Evolutionary conservation across 2,797 vertebrate species (phyloP), one percentile per base, ranked within the genome.

Genomic region (Austrolebias charrua): DNA sequence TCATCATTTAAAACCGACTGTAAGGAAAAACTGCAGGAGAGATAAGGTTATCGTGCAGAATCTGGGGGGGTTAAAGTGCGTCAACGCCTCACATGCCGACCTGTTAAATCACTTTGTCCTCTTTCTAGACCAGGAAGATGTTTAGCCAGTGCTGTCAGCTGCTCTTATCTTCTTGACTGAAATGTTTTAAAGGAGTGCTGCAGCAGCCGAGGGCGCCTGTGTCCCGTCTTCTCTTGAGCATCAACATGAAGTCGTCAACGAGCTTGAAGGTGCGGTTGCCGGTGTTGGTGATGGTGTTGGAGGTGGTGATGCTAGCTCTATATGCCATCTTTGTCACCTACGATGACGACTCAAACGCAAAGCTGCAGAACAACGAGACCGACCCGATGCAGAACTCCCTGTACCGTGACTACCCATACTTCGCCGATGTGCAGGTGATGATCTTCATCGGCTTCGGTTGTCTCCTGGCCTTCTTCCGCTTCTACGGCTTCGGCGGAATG

Each of bases 381-480:
- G 80, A 6, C 15, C 76, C 70, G 0, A 86, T 88, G 81, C 84
- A 87, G 0, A 89, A 90, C 69, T 77, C 79, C 2, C 6, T 93
- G 64, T 89, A 91, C 35, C 14, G 66, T 5, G 89, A 87, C 78
- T 95, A 94, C 54, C 92, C 93, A 3, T 76, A 88, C 78, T 94
- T 95, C 66, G 91, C 91, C 1, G 93, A 95, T 9, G 88, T 94
- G 58, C 93, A 95, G 76, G 79, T 94, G 82, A 93, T 95, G 93
- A 90, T 94, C 74, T 91, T 93, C 72, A 69, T 93, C 8, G 94
- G 94, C 0, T 87, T 94, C 4, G 93, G 93, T 16, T 94, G 94
- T 52, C 81, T 95, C 60, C 81, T 95, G 64, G 88, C 90, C 0
- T 95, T 95, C 61, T 82, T 93, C 54, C 86, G 91, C 57, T 88